A percentile compares a stretch with the other conserved stretches of the same genome.
phyloP scores from a whole-genome alignment of 2,113 vertebrate species.

The Ondatra zibethicus region DNA sequence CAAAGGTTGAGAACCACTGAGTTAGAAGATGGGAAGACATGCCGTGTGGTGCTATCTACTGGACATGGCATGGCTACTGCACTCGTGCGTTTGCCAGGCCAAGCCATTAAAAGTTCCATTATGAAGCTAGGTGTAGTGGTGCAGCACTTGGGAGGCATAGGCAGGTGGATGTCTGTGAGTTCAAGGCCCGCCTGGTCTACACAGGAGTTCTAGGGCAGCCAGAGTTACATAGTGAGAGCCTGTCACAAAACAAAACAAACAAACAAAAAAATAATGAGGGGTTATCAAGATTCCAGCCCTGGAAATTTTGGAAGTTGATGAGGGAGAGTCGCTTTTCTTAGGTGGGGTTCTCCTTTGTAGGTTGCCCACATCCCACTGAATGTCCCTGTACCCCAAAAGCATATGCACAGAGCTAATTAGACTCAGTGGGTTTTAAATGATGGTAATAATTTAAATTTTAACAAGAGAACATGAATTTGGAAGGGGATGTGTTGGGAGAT shows the following conservation, averaged over 20 bases:
- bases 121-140: neutral
- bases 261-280: neutral
- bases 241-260: neutral
- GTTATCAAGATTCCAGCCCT: neutral
- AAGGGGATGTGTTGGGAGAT: neutral
- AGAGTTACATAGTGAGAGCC: neutral
- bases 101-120: neutral
- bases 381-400: no score
- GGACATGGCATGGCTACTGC: neutral
- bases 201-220: neutral
- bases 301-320: neutral
- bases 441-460: neutral
- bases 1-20: neutral
- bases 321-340: no score
- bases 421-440: neutral
- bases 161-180: neutral
- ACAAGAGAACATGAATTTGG: neutral
- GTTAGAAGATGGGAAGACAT: neutral
- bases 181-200: neutral
- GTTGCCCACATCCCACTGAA: neutral
- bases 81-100: no score
- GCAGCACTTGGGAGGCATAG: neutral
- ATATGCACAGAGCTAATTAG: no score
- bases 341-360: rapidly evolving
- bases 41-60: no score